These are phyloP conservation scores for Lumbricus terrestris DNA, from an alignment of 2,888 invertebrate genomes.

Conservation along the genomic window DNA sequence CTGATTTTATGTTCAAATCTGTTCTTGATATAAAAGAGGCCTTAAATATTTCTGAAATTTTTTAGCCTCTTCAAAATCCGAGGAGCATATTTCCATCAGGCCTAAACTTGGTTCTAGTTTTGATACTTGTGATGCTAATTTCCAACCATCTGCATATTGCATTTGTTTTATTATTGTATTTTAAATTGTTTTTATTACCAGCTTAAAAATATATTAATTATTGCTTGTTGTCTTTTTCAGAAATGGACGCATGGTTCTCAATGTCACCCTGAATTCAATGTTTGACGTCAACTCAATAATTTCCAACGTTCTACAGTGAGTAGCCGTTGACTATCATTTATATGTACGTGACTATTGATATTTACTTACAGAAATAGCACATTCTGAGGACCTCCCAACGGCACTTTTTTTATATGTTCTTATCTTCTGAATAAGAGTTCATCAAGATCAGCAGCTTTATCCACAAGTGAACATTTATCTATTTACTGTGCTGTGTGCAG, in stretches of 20 bases:
- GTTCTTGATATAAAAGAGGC: neutral
- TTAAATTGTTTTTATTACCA: neutral
- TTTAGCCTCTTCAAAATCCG: neutral
- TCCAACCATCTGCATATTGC: neutral
- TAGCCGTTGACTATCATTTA: neutral
- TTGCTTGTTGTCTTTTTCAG: neutral
- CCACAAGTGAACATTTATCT: neutral
- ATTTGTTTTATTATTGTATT: neutral
- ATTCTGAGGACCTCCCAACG: neutral
- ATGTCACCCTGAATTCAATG: neutral
- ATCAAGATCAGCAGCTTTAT: neutral
- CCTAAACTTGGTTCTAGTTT: neutral
- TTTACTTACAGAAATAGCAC: neutral
- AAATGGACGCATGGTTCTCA: neutral
- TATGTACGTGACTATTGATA: neutral
- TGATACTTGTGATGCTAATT: neutral
- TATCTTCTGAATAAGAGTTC: neutral
- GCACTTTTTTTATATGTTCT: neutral
- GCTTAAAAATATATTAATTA: neutral
- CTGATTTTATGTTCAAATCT: neutral
- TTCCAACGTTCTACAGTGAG: constrained; percentile 5
- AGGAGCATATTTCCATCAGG: neutral
- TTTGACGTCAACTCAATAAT: neutral
- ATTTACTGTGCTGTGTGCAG: neutral
- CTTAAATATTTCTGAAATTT: neutral